Conservation (phyloP, 1,140 invertebrate species). For the Octopus sinensis region DNA sequence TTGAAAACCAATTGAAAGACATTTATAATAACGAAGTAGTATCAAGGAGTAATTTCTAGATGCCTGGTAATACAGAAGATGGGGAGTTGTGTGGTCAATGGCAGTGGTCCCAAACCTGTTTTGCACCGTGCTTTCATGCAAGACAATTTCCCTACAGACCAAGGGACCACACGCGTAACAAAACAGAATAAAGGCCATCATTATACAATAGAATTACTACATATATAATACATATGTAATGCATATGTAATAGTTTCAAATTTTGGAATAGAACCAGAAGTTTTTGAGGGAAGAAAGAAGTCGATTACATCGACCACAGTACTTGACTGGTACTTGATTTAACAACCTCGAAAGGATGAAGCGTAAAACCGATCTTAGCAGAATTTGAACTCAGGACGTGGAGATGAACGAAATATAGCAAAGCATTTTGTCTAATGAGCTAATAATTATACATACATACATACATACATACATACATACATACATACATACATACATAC, state of each 20-base stretch:
- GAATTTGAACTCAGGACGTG: no score
- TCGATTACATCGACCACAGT: neutral
- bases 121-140: neutral
- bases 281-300: neutral
- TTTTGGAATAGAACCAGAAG: neutral
- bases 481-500: conserved; percentile 3
- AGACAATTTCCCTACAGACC: neutral
- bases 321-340: neutral
- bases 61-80: neutral
- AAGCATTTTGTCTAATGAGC: neutral
- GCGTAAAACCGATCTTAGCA: neutral
- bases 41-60: neutral
- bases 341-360: neutral
- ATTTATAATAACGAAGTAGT: neutral
- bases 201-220: no score
- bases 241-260: no score
- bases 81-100: neutral
- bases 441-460: neutral
- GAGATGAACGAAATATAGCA: no score
- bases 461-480: conserved; percentile 3
- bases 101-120: neutral
- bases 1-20: no score
- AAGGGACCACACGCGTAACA: neutral
- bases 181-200: neutral
- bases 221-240: no score